Evolutionary conservation across 2,113 vertebrate genomes (phyloP).

Genomic region (Pachyramphus minor): DNA sequence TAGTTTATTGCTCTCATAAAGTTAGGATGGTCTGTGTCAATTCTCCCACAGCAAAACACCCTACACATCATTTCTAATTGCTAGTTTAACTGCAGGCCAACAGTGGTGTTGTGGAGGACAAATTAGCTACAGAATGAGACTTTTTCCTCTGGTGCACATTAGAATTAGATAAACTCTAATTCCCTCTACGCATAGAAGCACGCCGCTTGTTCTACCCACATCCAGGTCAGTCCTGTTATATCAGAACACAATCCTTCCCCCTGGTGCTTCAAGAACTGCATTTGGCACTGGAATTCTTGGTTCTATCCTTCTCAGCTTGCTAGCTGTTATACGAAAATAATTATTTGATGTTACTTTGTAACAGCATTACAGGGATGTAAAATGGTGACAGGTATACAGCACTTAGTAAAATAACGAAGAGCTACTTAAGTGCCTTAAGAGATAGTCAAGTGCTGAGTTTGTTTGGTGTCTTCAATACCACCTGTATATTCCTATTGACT

Average conservation of each 20-base stretch:
- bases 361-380: not conserved
- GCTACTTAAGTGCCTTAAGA: not conserved
- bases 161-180: not conserved
- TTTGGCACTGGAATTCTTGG: not conserved
- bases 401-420: not conserved
- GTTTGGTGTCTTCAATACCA: not conserved
- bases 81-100: not conserved
- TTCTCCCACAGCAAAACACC: not conserved
- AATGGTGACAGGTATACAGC: not conserved
- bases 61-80: not conserved
- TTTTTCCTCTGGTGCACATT: not conserved
- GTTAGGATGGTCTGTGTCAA: not conserved
- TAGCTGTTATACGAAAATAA: not conserved
- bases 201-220: not conserved
- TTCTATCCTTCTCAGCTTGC: not conserved
- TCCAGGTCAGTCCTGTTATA: not conserved
- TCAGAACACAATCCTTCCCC: not conserved
- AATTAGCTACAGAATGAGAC: not conserved
- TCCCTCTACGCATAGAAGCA: not conserved
- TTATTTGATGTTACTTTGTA: not conserved
- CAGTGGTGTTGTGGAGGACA: not conserved
- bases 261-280: not conserved
- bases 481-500: not conserved
- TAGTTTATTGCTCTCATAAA: not conserved
- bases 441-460: not conserved